Evolutionary conservation across 2,797 vertebrate species (phyloP).

Genomic region (Pangasius krempfi): DNA sequence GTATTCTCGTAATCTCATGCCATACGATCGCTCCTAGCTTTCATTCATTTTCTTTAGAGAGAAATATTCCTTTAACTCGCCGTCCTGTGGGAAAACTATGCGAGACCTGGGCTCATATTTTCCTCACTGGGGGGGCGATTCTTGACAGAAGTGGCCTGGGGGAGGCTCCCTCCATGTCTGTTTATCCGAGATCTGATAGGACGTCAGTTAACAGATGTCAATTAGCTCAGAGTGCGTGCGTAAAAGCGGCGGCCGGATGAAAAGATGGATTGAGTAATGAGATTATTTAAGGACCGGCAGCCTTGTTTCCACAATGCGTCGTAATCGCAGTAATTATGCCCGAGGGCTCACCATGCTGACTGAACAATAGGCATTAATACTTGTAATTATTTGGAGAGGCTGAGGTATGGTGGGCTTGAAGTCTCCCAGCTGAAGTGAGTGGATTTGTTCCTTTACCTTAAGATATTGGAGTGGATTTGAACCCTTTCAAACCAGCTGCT

Average conservation of each 20-base stretch:
- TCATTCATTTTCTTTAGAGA: not conserved
- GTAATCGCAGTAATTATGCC: slow-evolving; percentile 57
- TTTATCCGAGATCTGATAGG: slow-evolving; percentile 47
- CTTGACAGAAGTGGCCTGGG: slow-evolving; percentile 49
- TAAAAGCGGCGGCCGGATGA: slow-evolving; percentile 48
- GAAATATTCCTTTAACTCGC: slow-evolving; percentile 12
- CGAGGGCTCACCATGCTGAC: slow-evolving; percentile 50
- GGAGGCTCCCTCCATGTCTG: slow-evolving; percentile 40
- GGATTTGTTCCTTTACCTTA: slow-evolving; percentile 45
- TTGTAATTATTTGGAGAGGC: slow-evolving; percentile 60
- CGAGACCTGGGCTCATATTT: slow-evolving; percentile 30
- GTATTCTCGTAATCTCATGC: not conserved
- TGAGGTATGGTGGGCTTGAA: slow-evolving; percentile 44
- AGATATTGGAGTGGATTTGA: slow-evolving; percentile 43
- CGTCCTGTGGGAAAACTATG: slow-evolving; percentile 44
- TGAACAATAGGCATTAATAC: slow-evolving; percentile 59
- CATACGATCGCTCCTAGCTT: not conserved
- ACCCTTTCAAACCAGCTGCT: slow-evolving; percentile 49
- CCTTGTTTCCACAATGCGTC: slow-evolving; percentile 54
- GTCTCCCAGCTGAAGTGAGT: slow-evolving; percentile 32
- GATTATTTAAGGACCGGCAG: slow-evolving; percentile 55
- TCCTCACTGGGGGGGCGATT: slow-evolving; percentile 27
- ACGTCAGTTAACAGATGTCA: slow-evolving; percentile 62
- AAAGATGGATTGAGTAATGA: slow-evolving; percentile 56
- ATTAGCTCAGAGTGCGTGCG: slow-evolving; percentile 49